phyloP scores from a whole-genome alignment of 2,113 vertebrate species.

The Amphilophus citrinellus region DNA sequence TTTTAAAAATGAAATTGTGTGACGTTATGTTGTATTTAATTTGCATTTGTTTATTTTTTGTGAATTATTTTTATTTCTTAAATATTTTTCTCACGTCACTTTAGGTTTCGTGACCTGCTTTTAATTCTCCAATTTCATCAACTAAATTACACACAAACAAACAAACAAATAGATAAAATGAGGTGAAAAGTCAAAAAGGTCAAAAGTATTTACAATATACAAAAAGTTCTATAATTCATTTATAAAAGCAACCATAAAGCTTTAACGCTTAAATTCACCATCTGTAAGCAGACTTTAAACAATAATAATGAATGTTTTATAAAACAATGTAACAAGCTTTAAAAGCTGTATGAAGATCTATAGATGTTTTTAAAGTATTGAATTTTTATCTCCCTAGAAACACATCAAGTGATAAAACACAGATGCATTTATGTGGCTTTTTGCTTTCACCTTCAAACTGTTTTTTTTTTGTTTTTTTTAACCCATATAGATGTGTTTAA shows the following conservation, averaged over 20 bases:
- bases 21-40: fast-evolving
- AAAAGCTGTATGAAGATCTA: background rate
- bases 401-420: background rate
- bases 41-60: background rate
- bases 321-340: background rate
- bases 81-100: fast-evolving
- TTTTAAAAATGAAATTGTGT: background rate
- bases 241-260: background rate
- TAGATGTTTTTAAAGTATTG: background rate
- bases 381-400: background rate
- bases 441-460: background rate
- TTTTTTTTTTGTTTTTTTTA: background rate
- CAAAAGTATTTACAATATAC: background rate
- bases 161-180: background rate
- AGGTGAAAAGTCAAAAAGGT: background rate
- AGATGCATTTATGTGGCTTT: background rate
- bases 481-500: fast-evolving
- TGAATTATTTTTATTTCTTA: background rate
- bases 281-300: background rate
- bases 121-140: background rate
- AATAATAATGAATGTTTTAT: background rate
- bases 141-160: background rate
- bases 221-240: background rate
- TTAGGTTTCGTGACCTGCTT: background rate
- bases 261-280: background rate